Evolutionary conservation across 2,113 vertebrate species (phyloP), one percentile per base, ranked within the genome.

Genomic region (Chlorocebus sabaeus): DNA sequence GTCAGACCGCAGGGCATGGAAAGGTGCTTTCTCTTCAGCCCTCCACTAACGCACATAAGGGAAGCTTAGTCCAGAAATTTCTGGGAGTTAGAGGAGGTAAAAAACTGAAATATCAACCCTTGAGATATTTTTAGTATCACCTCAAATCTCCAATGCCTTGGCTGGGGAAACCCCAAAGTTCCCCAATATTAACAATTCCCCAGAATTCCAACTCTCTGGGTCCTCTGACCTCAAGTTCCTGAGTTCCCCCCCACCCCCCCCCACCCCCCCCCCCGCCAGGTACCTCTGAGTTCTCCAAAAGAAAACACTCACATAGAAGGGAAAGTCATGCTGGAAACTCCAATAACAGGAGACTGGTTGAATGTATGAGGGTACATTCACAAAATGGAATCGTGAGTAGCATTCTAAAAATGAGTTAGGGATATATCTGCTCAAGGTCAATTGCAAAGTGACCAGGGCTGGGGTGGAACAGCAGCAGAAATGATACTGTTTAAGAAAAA

Each of bases 31-130:
- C 38, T 61, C 61, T 20, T 68, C 20, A 16, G 75, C 1, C 7
- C 30, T 3, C 18, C 13, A 30, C 9, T 12, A 3, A 52, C 0
- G 2, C 38, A 27, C 16, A 1, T 6, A 18, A 17, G 13, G 27
- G 5, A 1, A 57, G 14, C 30, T 6, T 52, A 38, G 25, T 18
- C 6, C 6, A 40, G 40, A 22, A 27, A 32, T 91, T 79, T 38
- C 89, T 75, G 50, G 64, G 72, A 67, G 35, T 89, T n/a, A 80
- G 8, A 40, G 17, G 35, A 59, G 17, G 22, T 23, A 75, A 35
- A 82, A 82, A 57, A 40, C 38, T 40, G n/a, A 72, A 79, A 22
- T 6, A 38, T 50, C 61, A 83, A 30, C 27, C 8, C 30, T 32
- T 27, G 20, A 61, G 40, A 22, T 87, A 48, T 89, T 68, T 93